Percentiles rank a stretch among this genome's conserved stretches.
These are phyloP conservation scores for Hylaeus volcanicus DNA, from an alignment of 1,140 invertebrate species.

Conservation along the genomic window DNA sequence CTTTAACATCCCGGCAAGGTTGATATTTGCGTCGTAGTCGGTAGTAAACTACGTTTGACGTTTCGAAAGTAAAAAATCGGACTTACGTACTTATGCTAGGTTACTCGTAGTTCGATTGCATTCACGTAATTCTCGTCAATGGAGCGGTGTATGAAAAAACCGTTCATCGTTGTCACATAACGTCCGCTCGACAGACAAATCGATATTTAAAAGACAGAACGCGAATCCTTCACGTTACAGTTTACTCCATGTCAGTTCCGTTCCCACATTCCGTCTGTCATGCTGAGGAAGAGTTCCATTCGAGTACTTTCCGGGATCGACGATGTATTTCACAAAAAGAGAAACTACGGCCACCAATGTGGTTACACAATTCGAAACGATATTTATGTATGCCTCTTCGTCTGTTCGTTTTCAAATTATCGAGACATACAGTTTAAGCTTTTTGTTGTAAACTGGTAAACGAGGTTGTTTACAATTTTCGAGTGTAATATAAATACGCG, in stretches of 20 bases:
- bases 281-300: constrained; percentile 52
- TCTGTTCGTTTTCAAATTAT: neutral
- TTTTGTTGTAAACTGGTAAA: neutral
- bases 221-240: constrained; percentile 61
- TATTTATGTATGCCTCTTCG: neutral
- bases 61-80: constrained; percentile 37
- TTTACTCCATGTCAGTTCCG: constrained; percentile 64
- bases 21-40: constrained; percentile 62
- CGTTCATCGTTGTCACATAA: constrained; percentile 62
- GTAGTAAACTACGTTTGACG: constrained; percentile 58
- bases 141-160: constrained; percentile 14
- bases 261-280: constrained; percentile 62
- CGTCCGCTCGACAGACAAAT: constrained; percentile 57
- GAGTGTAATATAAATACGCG: neutral
- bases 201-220: constrained; percentile 70
- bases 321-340: constrained; percentile 41
- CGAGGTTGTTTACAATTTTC: no score
- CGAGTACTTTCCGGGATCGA: constrained; percentile 49
- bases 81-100: constrained; percentile 59
- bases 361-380: constrained; percentile 36
- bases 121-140: constrained; percentile 22
- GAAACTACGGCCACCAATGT: constrained; percentile 38
- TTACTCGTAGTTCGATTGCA: constrained; percentile 47
- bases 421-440: constrained; percentile 5
- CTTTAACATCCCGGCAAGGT: constrained; percentile 56